phyloP scores from a whole-genome alignment of 2,797 vertebrate genomes.

The Microctenopoma lineatum region DNA sequence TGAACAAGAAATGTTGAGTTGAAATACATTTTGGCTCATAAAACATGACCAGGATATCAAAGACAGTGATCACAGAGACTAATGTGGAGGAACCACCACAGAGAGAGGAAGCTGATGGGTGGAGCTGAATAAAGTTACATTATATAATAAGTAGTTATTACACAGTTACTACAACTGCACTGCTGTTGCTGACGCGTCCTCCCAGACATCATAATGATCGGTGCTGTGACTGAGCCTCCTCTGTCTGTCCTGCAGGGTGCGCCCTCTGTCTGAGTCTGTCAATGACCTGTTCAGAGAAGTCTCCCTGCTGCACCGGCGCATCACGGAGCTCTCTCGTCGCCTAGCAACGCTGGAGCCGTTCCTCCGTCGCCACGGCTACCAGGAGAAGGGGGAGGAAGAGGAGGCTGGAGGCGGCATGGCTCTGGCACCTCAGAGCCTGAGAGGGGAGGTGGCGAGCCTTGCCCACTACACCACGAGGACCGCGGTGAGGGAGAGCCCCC shows the following conservation, averaged over 20 bases:
- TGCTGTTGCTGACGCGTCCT: neutral
- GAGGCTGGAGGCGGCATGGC: constrained; percentile 29
- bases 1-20: too few relatives aligned
- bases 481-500: constrained; percentile 30
- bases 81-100: too few relatives aligned
- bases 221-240: constrained; percentile 35
- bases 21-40: too few relatives aligned
- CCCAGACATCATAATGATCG: neutral
- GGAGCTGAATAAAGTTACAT: too few relatives aligned
- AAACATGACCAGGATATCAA: too few relatives aligned
- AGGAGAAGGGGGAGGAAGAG: constrained; percentile 41
- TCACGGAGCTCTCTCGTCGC: constrained; percentile 89
- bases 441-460: constrained; percentile 52
- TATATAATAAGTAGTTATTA: too few relatives aligned
- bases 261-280: constrained; percentile 88
- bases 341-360: constrained; percentile 86
- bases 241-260: constrained; percentile 83
- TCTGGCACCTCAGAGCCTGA: constrained; percentile 50
- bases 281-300: constrained; percentile 91
- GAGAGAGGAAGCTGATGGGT: too few relatives aligned
- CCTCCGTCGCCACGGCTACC: constrained; percentile 86
- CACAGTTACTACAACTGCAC: too few relatives aligned
- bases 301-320: constrained; percentile 86
- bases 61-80: too few relatives aligned
- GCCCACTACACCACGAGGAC: constrained; percentile 48